phyloP scores from a whole-genome alignment of 2,888 invertebrate species.

The Campaea margaritaria region DNA sequence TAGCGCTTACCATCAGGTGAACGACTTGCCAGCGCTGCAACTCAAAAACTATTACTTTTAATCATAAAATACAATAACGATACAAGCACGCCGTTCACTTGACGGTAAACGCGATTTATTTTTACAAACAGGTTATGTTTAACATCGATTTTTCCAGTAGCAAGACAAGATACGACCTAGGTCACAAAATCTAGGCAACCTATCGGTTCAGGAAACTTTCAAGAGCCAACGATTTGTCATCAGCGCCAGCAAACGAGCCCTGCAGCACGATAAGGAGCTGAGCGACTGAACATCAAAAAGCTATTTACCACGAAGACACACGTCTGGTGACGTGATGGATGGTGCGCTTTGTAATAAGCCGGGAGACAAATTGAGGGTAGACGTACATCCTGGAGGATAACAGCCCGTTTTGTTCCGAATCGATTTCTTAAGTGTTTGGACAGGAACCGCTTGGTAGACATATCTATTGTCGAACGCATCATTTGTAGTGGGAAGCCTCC shows the following conservation, averaged over 20 bases:
- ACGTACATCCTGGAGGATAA: slow-evolving; percentile 11
- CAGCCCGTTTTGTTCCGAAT: not conserved
- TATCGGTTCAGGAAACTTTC: not conserved
- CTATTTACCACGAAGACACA: slow-evolving; percentile 33
- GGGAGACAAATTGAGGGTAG: slow-evolving; percentile 25
- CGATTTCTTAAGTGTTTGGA: too few species aligned
- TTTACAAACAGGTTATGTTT: too few species aligned
- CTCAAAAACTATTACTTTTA: too few species aligned
- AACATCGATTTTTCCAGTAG: too few species aligned
- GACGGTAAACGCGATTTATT: too few species aligned
- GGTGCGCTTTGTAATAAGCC: slow-evolving; percentile 13
- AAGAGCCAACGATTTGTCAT: slow-evolving; percentile 25
- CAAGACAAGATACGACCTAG: not conserved
- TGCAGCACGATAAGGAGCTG: slow-evolving; percentile 14
- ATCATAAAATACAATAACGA: too few species aligned
- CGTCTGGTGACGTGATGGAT: slow-evolving; percentile 29
- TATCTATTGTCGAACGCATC: too few species aligned
- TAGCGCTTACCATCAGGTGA: too few species aligned
- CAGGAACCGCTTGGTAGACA: too few species aligned
- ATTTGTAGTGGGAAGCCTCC: too few species aligned
- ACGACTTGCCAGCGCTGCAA: too few species aligned
- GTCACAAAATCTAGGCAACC: not conserved
- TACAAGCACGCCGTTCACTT: too few species aligned
- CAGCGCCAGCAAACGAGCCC: slow-evolving; percentile 10
- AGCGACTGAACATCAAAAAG: slow-evolving; percentile 29